These are phyloP conservation scores for Erebia palarica DNA, from an alignment of 2,888 invertebrate genomes.

Conservation along the genomic window DNA sequence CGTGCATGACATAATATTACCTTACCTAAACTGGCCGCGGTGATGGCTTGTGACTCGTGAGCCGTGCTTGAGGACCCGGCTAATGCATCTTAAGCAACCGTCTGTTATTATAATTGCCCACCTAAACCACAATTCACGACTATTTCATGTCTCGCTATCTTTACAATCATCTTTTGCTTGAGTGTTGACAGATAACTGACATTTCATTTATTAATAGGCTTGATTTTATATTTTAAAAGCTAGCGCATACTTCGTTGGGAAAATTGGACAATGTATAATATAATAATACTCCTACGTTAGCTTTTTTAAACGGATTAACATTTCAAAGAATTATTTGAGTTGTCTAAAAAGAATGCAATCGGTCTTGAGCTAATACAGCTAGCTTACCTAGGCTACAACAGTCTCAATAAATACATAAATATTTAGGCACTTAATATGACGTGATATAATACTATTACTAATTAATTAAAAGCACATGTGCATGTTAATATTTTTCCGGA, in stretches of 20 bases:
- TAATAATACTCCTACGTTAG: too few relatives aligned
- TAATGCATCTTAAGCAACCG: constrained; percentile 25
- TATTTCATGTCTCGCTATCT: constrained; percentile 29
- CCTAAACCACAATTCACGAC: constrained; percentile 2
- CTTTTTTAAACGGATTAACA: too few relatives aligned
- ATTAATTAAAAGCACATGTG: too few relatives aligned
- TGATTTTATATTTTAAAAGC: not conserved
- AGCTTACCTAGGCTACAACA: too few relatives aligned
- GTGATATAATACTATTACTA: not conserved
- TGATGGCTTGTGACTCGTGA: too few relatives aligned
- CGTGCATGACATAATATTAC: too few relatives aligned
- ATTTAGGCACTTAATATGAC: not conserved
- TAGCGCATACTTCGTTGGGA: not conserved
- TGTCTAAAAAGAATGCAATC: too few relatives aligned
- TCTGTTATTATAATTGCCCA: constrained; percentile 21
- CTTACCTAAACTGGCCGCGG: too few relatives aligned
- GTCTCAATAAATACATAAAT: too few relatives aligned
- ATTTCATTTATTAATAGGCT: constrained; percentile 15
- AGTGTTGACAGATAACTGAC: constrained; percentile 28
- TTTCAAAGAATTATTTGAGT: too few relatives aligned
- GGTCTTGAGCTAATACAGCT: too few relatives aligned
- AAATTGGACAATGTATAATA: too few relatives aligned
- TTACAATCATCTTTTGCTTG: constrained; percentile 22
- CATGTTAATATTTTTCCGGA: not conserved
- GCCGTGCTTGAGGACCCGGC: constrained; percentile 7